Evolutionary conservation across 2,888 invertebrate species (phyloP), one percentile per base, ranked within the genome.

Genomic region (Tuberolachnus salignus): DNA sequence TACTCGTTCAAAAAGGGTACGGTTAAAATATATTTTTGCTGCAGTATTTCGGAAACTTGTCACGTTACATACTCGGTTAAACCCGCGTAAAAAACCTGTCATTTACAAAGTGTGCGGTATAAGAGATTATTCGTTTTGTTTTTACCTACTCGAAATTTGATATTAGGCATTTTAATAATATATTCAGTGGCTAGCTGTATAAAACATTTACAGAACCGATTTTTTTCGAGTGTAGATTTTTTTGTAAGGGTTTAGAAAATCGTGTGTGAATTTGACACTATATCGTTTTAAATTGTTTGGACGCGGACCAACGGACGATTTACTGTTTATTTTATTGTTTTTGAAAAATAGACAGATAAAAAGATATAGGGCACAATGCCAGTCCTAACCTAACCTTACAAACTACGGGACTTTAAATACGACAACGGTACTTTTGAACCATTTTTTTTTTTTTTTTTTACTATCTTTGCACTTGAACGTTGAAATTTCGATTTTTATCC

Each of bases 281-380:
- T 78, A 61, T 78, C 66, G 57, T 67, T 78, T 78, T 57, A 69
- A 69, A 78, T 67, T 78, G 67, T 59, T 78, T 78, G 78, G 78
- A 78, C 59, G n/a, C n/a, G 57, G n/a, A 67, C 78, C 78, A 78
- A 78, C 67, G 67, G 59, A 59, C 78, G 57, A 69, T 69, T 75
- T 78, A 78, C 59, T 51, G 57, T 78, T 67, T 78, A 59, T 78
- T 78, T 75, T 75, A 75, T 75, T 75, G 55, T 66, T 78, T 74
- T 59, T 51, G 69, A 57, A 75, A 66, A 75, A 55, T 46, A 34
- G 59, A 69, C 67, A n/a, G 59, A 49, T 46, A 75, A 78, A 57
- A 75, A 75, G 75, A 75, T 46, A 59, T 14, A 78, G 67, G 78
- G 78, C 78, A 78, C 57, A 34, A 67, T 78, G 78, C 78, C 78